Evolutionary conservation across 2,888 invertebrate genomes (phyloP).

Genomic region (Resseliella maxima): DNA sequence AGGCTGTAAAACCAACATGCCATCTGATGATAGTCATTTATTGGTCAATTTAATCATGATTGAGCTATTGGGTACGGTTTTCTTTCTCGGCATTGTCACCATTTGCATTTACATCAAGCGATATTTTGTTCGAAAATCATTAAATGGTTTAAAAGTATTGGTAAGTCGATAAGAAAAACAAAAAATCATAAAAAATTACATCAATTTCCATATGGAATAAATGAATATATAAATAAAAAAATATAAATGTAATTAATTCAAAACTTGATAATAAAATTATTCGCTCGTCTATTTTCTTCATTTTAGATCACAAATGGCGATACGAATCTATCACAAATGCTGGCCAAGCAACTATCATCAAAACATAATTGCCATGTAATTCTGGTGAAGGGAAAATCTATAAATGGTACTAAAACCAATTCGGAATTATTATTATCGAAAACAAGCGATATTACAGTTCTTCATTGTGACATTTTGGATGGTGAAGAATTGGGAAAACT

Average conservation of each 20-base stretch:
- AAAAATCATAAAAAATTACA: neutral
- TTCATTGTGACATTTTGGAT: neutral
- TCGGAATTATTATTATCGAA: neutral
- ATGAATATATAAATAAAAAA: too few species aligned
- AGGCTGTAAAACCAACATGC: neutral
- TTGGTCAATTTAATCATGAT: neutral
- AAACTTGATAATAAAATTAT: neutral
- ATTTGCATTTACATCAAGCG: constrained; percentile 3
- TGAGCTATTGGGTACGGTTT: neutral
- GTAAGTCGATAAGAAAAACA: neutral
- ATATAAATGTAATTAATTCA: neutral
- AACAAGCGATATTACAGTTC: neutral
- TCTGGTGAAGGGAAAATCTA: neutral
- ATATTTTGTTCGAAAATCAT: constrained; percentile 3
- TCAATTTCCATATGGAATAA: neutral
- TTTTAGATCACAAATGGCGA: constrained; percentile 10
- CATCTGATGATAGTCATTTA: neutral
- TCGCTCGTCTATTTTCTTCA: neutral
- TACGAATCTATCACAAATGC: neutral
- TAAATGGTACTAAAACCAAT: neutral
- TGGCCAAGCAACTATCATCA: neutral
- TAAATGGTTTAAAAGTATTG: neutral
- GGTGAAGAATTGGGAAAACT: neutral
- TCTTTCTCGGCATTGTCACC: neutral
- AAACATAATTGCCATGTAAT: neutral